phyloP scores from a whole-genome alignment of 2,113 vertebrate species.

The Erythrolamprus reginae region DNA sequence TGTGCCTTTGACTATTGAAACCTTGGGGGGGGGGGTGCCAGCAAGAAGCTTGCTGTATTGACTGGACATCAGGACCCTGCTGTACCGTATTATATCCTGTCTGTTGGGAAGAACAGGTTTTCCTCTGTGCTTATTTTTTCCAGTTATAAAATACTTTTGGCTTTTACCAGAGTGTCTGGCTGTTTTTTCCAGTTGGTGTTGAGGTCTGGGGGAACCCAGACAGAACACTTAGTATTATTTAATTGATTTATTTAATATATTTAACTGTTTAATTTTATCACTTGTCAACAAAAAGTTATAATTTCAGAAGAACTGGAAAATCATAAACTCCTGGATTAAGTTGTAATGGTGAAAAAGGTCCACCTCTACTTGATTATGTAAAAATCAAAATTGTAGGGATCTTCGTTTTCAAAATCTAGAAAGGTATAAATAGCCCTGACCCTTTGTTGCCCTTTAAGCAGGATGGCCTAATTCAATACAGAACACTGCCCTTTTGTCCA shows the following conservation, averaged over 20 bases:
- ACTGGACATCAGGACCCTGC: too few relatives aligned
- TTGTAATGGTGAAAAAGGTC: background rate
- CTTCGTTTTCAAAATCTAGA: background rate
- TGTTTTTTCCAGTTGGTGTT: too few relatives aligned
- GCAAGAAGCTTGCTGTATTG: too few relatives aligned
- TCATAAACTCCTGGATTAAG: background rate
- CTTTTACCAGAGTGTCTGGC: too few relatives aligned
- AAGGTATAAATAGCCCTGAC: constrained; percentile 4
- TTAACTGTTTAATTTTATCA: background rate
- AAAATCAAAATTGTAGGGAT: background rate
- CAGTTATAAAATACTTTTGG: too few relatives aligned
- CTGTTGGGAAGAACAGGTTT: too few relatives aligned
- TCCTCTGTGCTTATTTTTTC: too few relatives aligned
- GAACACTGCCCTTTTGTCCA: background rate
- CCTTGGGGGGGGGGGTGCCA: too few relatives aligned
- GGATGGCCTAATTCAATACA: constrained; percentile 17
- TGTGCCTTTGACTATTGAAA: too few relatives aligned
- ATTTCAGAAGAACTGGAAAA: background rate
- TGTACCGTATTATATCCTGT: too few relatives aligned
- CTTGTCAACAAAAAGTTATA: background rate
- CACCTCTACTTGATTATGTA: background rate
- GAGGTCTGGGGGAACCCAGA: too few relatives aligned
- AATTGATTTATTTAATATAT: background rate
- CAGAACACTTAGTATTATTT: background rate
- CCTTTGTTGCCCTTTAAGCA: constrained; percentile 17